phyloP scores from a whole-genome alignment of 2,888 invertebrate species.

The Oeneis ivallda region DNA sequence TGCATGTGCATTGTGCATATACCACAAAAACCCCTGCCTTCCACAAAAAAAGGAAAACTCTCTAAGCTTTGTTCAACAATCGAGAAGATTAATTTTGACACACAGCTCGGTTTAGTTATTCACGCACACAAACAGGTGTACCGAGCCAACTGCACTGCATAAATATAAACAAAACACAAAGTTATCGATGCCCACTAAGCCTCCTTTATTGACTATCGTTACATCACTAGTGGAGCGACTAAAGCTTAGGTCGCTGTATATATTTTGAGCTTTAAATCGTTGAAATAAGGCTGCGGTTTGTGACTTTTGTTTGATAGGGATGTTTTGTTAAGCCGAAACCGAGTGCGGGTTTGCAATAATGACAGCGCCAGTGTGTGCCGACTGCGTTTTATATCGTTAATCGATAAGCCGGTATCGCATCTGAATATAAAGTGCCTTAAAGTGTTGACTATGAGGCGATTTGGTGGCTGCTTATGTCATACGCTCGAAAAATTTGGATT shows the following conservation, averaged over 20 bases:
- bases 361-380: constrained; percentile 61
- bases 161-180: constrained; percentile 74
- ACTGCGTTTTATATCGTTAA: constrained; percentile 66
- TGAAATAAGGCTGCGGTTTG: constrained; percentile 44
- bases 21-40: constrained; percentile 3
- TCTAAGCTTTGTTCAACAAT: constrained; percentile 29
- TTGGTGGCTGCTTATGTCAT: constrained; percentile 40
- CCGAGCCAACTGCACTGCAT: constrained; percentile 68
- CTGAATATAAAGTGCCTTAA: constrained; percentile 59
- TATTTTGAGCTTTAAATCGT: constrained; percentile 44
- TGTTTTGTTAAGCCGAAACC: constrained; percentile 53
- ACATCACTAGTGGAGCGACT: constrained; percentile 58
- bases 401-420: constrained; percentile 57
- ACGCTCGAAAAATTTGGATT: constrained; percentile 29
- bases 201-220: constrained; percentile 69
- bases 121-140: constrained; percentile 62
- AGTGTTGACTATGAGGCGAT: constrained; percentile 46
- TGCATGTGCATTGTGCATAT: not conserved
- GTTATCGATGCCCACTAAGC: constrained; percentile 77
- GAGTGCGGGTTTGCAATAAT: constrained; percentile 66
- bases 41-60: constrained; percentile 31
- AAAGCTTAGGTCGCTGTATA: constrained; percentile 38
- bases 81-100: constrained; percentile 41
- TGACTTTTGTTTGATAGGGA: constrained; percentile 30
- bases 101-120: constrained; percentile 30